A percentile compares a stretch with the other conserved stretches of the same genome.
Evolutionary conservation across 2,888 invertebrate species (phyloP).

Genomic region (Harpalus rubripes): DNA sequence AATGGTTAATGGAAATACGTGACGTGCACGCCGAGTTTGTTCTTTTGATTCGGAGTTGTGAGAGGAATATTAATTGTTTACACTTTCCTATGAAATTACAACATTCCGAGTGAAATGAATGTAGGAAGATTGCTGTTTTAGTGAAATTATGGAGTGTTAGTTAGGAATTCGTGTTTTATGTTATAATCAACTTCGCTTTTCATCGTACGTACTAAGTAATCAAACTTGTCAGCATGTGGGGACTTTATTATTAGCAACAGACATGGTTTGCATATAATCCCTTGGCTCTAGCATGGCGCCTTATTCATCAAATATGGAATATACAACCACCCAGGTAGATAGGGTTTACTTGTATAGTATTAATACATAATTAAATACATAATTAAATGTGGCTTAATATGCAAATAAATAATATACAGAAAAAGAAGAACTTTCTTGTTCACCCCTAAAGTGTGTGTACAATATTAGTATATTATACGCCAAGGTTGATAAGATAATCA

Average conservation of each 20-base stretch:
- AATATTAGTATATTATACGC: too few relatives aligned
- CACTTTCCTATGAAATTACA: slow-evolving; percentile 38
- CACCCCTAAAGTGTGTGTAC: too few relatives aligned
- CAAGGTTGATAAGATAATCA: too few relatives aligned
- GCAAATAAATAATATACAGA: too few relatives aligned
- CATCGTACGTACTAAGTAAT: neutral
- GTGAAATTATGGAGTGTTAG: slow-evolving; percentile 43
- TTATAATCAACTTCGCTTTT: slow-evolving; percentile 40
- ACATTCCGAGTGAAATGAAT: slow-evolving; percentile 35
- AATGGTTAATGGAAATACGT: slow-evolving; percentile 54
- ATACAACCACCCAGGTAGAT: too few relatives aligned
- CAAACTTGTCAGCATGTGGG: slow-evolving; percentile 4
- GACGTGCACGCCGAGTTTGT: slow-evolving; percentile 36
- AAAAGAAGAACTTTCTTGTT: too few relatives aligned
- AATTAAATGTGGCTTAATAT: too few relatives aligned
- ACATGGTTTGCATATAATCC: neutral
- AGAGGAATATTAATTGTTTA: slow-evolving; percentile 52
- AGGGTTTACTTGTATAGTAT: too few relatives aligned
- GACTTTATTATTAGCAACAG: neutral
- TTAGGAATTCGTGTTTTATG: slow-evolving; percentile 10
- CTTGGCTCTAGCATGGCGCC: neutral
- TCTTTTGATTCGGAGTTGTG: slow-evolving; percentile 47
- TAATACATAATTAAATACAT: too few relatives aligned
- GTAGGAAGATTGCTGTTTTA: slow-evolving; percentile 25
- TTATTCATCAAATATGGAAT: too few relatives aligned